Conservation (phyloP, 2,888 invertebrate species). For the Furcula furcula region DNA sequence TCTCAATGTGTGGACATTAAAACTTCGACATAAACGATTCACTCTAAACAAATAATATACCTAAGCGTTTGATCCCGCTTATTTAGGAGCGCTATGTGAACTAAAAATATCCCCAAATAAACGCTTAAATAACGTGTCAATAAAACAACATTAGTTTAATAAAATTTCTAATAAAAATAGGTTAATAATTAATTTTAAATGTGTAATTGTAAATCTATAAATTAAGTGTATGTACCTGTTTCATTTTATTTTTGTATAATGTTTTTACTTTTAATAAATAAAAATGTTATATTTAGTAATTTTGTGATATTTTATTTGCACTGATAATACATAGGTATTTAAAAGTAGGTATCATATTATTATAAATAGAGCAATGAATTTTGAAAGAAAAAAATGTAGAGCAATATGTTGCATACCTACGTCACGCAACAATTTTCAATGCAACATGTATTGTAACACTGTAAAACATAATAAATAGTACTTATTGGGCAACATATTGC, state of each 20-base stretch:
- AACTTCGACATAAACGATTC: neutral
- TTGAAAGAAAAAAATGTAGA: too few species aligned
- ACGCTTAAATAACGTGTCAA: neutral
- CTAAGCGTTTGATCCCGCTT: neutral
- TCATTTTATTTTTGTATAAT: neutral
- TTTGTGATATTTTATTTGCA: too few species aligned
- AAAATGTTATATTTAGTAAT: too few species aligned
- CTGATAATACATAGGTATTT: too few species aligned
- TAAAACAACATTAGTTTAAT: neutral
- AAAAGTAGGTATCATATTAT: too few species aligned
- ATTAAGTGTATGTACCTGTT: neutral
- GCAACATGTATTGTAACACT: too few species aligned
- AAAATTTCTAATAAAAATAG: neutral
- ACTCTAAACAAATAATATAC: neutral
- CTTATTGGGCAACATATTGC: too few species aligned
- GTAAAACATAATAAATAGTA: too few species aligned
- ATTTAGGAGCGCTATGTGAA: neutral
- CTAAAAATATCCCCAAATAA: neutral
- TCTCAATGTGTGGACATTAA: neutral
- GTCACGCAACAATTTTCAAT: too few species aligned
- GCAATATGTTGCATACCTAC: too few species aligned
- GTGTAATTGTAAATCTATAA: neutral
- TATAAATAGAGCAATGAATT: too few species aligned
- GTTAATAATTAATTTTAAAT: neutral
- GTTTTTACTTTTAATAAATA: too few species aligned